Base-by-base conservation (phyloP, 2,888 invertebrate species). In the Bellardia pandia region DNA sequence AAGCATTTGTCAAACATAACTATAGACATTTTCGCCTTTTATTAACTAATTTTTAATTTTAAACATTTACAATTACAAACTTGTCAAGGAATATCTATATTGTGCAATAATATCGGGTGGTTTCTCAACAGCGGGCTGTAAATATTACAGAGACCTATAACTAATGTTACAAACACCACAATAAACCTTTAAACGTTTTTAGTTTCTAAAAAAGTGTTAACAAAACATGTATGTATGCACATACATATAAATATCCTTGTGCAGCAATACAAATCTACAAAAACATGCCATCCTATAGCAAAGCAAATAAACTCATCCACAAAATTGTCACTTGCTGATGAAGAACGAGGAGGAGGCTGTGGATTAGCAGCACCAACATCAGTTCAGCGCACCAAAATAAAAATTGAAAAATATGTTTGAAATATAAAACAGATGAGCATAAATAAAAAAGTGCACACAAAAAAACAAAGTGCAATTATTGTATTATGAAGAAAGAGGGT, bases 391-490 rank as follows among this genome's bases (percentile, higher is more conserved):
- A 53, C 30, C 13, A 42, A 58, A 69, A 69, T 9, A 62, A 60
- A 60, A 60, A 33, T 40, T 51, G n/a, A 75, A 60, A 72, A 82
- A 75, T 51, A 51, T 75, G 56, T 56, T 74, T 74, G 4, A 37
- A 37, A 60, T 68, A 56, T n/a, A 42, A 16, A 75, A 75, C 33
- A 42, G 45, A 60, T 14, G 42, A 13, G 13, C n/a, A 13, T 6
- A 42, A 72, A 40, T 40, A 42, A 42, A 66, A 11, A 76, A 66
- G n/a, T 9, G 9, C n/a, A 40, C 2, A 58, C 71, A 37, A 3
- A n/a, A 5, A 60, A 7, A 30, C 45, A 71, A 72, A 72, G 48
- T 84, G 71, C 72, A 84, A 58, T 84, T 84, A 72, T 72, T 60
- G 13, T 71, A 71, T 71, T 37, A 53, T 11, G 40, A 48, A 16